Evolutionary conservation across 2,888 invertebrate species (phyloP), one percentile per base, ranked within the genome.

Genomic region (Morpho deidamia): DNA sequence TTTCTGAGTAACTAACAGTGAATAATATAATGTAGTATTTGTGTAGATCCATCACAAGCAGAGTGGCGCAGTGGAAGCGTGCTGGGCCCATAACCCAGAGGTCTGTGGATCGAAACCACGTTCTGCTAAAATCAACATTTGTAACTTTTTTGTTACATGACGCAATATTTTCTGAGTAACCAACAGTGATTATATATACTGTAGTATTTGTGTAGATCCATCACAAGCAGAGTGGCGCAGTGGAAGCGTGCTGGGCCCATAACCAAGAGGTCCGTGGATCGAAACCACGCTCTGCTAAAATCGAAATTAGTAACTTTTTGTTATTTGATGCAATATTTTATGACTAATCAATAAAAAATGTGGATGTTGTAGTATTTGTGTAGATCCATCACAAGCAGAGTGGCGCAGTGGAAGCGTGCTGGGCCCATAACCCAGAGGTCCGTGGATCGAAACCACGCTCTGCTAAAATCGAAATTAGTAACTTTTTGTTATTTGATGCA

Each of bases 211-310:
- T 23, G 1, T 5, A 23, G 23, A 3, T 23, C 23, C 5, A 23
- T 23, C 2, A 23, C 23, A 45, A 93, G 94, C 93, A 94, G 93
- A 94, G 93, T 94, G 93, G 93, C 93, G 94, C 94, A 94, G 93
- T 93, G 93, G 93, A 94, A 93, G 93, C 93, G 93, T 94, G 93
- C 93, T 94, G 93, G 93, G 93, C 93, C 93, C 93, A 94, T 94
- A 94, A 94, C 94, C 95, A 95, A 95, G 95, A 95, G 95, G 94
- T 95, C 95, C 95, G 95, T 95, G 93, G 94, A 94, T 94, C 94
- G 94, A 94, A 94, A 94, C 94, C 94, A 94, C 93, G 94, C 48
- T 49, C 41, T 42, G 47, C 47, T 39, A 47, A 32, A 7, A 47
- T 56, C 1, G 11, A 14, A 3, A 9, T 9, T 37, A 2, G 5